Evolutionary conservation across 2,113 vertebrate species (phyloP), one percentile per base, ranked within the genome.

Genomic region (Sapajus apella): DNA sequence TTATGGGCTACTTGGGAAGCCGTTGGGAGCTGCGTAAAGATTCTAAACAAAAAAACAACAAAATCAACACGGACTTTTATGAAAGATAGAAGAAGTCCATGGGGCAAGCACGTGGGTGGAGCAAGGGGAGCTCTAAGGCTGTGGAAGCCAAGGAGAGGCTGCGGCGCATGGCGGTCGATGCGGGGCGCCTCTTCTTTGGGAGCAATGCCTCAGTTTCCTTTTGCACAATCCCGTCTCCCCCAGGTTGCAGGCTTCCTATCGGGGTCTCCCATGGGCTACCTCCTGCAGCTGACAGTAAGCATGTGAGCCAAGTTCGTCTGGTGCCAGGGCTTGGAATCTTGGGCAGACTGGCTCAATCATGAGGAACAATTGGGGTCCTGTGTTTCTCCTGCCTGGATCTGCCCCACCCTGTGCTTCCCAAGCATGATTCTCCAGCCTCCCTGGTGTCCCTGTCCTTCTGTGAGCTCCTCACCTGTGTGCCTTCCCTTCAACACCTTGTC

Each of bases 11-110:
- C 16, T 8, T 35, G 32, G 66, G 66, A 68, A 68, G 32, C 66
- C 1, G 0, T n/a, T 32, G 32, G 32, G 16, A 0, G 6, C 66
- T n/a, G 3, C 7, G 16, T 1, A 35, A 68, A 30, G 66, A n/a
- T 68, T 32, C 66, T 17, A 68, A 68, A 30, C 66, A 16, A n/a
- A n/a, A 16, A 68, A 68, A 68, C 32, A 35, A 68, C 66, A 68
- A 68, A n/a, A 68, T 68, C 16, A 58, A 25, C 18, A 25, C 3
- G 18, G 13, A 18, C 66, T 35, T 68, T 68, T 8, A 18, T 35
- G 66, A 35, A 68, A 68, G 32, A n/a, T 68, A 1, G 35, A 35
- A 30, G 66, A 68, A 68, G 32, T 32, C 32, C 32, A 68, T n/a
- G 66, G 32, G 32, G 32, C 16, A 35, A 68, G 66, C 7, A 68